phyloP scores from a whole-genome alignment of 2,888 invertebrate genomes.

The Carabus problematicus region DNA sequence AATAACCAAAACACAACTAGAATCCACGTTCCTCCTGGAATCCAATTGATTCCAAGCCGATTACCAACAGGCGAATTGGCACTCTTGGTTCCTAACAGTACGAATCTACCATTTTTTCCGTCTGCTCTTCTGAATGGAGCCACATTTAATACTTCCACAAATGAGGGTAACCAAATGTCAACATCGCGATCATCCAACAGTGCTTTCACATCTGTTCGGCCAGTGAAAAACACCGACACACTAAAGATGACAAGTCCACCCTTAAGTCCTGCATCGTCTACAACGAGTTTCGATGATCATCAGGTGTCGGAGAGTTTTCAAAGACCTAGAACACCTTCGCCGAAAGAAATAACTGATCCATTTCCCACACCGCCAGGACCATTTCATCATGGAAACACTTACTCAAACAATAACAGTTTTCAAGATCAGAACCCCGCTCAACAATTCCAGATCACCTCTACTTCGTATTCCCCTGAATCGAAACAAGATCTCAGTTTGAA shows the following conservation, averaged over 20 bases:
- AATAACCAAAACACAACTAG: constrained; percentile 64
- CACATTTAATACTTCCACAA: constrained; percentile 35
- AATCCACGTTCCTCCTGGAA: constrained; percentile 67
- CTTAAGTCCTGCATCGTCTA: constrained; percentile 74
- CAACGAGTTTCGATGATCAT: constrained; percentile 69
- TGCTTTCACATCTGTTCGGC: constrained; percentile 60
- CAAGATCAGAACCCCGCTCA: constrained; percentile 53
- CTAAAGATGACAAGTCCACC: constrained; percentile 65
- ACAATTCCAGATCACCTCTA: constrained; percentile 64
- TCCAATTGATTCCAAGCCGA: constrained; percentile 71
- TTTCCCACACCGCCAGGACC: constrained; percentile 67
- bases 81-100: constrained; percentile 68
- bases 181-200: constrained; percentile 54
- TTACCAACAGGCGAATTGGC: constrained; percentile 72
- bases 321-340: constrained; percentile 49
- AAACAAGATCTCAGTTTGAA: constrained; percentile 36
- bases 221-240: constrained; percentile 43
- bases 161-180: constrained; percentile 16
- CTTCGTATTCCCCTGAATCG: constrained; percentile 62
- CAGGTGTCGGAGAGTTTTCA: constrained; percentile 59
- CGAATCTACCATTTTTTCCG: constrained; percentile 61
- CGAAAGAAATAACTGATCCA: constrained; percentile 55
- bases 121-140: constrained; percentile 44
- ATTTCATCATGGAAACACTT: constrained; percentile 58
- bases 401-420: constrained; percentile 62